These are phyloP conservation scores for Idaea dimidiata DNA, from an alignment of 2,888 invertebrate species.

Conservation along the genomic window DNA sequence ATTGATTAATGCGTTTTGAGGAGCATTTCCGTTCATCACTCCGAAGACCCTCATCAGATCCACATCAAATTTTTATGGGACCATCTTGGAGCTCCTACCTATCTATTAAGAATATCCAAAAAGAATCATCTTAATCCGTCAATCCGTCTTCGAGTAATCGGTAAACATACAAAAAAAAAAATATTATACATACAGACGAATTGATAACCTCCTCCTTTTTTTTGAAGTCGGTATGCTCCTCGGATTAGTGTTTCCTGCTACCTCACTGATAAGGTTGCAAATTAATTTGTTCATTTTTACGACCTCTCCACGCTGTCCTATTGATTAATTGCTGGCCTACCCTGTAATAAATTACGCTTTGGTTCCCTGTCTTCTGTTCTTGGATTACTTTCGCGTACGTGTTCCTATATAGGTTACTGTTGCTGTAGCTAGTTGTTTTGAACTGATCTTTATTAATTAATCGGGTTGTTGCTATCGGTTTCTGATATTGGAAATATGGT, in stretches of 20 bases:
- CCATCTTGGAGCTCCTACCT: too few relatives aligned
- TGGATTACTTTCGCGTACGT: constrained; percentile 20
- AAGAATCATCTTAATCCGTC: too few relatives aligned
- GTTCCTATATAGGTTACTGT: constrained; percentile 3
- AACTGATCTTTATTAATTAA: constrained; percentile 20
- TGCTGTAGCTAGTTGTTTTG: constrained; percentile 3
- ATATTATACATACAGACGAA: too few relatives aligned
- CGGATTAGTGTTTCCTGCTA: neutral
- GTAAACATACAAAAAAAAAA: too few relatives aligned
- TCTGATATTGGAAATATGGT: too few relatives aligned
- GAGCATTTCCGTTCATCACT: too few relatives aligned
- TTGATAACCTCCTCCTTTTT: too few relatives aligned
- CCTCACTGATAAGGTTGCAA: constrained; percentile 12
- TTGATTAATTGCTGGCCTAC: constrained; percentile 57
- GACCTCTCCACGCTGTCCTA: constrained; percentile 50
- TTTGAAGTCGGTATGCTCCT: neutral
- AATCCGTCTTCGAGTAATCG: too few relatives aligned
- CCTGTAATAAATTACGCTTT: constrained; percentile 44
- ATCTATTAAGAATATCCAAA: too few relatives aligned
- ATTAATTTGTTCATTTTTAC: constrained; percentile 37
- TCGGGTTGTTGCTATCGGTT: neutral
- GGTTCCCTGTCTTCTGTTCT: constrained; percentile 22
- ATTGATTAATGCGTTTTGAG: too few relatives aligned
- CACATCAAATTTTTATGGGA: too few relatives aligned
- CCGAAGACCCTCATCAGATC: too few relatives aligned